Evolutionary conservation across 2,113 vertebrate species (phyloP).

Genomic region (Pica pica): DNA sequence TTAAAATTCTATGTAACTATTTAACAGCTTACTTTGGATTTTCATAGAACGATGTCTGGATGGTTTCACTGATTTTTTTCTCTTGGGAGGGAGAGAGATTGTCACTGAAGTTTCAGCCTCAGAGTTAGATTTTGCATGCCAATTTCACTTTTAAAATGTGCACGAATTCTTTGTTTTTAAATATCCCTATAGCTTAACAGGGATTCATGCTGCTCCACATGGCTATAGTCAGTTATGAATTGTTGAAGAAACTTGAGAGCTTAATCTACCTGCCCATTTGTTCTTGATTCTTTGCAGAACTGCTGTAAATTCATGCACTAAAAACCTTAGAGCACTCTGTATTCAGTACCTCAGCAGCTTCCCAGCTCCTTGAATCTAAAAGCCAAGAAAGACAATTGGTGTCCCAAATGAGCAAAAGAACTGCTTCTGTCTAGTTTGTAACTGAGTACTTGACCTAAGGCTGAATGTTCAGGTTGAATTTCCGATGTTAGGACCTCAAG

Average conservation of each 20-base stretch:
- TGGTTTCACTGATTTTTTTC: not conserved
- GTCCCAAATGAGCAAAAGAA: not conserved
- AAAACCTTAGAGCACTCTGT: not conserved
- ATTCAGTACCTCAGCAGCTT: not conserved
- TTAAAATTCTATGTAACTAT: not conserved
- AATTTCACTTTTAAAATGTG: not conserved
- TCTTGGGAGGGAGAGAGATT: not conserved
- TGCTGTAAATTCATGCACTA: not conserved
- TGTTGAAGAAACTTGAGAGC: not conserved
- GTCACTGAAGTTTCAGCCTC: not conserved
- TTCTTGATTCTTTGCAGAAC: not conserved
- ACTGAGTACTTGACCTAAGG: not conserved
- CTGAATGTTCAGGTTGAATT: not conserved
- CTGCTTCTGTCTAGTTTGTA: not conserved
- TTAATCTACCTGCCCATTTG: not conserved
- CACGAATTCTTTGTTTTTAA: not conserved
- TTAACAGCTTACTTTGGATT: not conserved
- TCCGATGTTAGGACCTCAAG: not conserved
- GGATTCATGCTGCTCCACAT: not conserved
- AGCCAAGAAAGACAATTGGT: not conserved
- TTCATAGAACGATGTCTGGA: not conserved
- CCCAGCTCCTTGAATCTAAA: not conserved
- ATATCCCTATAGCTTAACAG: not conserved
- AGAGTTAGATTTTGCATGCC: not conserved
- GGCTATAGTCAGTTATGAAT: not conserved